A percentile compares a stretch with the other conserved stretches of the same genome.
These are phyloP conservation scores for Spialia ferax DNA, from an alignment of 2,888 invertebrate species.

Conservation along the genomic window DNA sequence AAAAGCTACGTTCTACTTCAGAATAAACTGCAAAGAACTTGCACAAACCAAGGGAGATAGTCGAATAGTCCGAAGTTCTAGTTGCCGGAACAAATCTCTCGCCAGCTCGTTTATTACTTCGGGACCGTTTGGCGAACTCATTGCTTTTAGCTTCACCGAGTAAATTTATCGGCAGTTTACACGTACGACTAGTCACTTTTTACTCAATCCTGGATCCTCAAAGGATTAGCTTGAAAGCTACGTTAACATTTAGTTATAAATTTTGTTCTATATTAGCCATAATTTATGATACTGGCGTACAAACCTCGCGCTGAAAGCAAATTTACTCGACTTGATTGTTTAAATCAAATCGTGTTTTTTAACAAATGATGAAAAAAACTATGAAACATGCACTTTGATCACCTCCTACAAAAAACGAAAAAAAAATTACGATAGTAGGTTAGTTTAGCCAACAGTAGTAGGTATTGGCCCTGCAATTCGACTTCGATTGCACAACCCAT, in stretches of 20 bases:
- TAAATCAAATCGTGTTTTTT: too few species aligned
- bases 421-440: neutral
- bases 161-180: constrained; percentile 37
- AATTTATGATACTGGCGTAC: too few species aligned
- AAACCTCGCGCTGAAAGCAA: too few species aligned
- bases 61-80: constrained; percentile 23
- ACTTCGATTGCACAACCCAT: neutral
- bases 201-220: neutral
- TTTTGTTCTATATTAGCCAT: too few species aligned
- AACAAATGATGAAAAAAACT: too few species aligned
- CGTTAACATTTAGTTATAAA: neutral
- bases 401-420: neutral
- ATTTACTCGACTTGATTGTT: too few species aligned
- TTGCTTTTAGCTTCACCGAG: constrained; percentile 29
- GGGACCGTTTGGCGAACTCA: constrained; percentile 52
- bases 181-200: constrained; percentile 18
- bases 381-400: neutral
- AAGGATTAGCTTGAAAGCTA: constrained; percentile 1
- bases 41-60: constrained; percentile 18
- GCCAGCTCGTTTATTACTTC: constrained; percentile 57
- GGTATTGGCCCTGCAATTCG: neutral
- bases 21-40: constrained; percentile 2
- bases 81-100: constrained; percentile 47
- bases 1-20: neutral
- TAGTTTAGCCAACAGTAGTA: neutral